Base-by-base conservation (phyloP, 2,797 vertebrate species). In the Buphagus erythrorhynchus region DNA sequence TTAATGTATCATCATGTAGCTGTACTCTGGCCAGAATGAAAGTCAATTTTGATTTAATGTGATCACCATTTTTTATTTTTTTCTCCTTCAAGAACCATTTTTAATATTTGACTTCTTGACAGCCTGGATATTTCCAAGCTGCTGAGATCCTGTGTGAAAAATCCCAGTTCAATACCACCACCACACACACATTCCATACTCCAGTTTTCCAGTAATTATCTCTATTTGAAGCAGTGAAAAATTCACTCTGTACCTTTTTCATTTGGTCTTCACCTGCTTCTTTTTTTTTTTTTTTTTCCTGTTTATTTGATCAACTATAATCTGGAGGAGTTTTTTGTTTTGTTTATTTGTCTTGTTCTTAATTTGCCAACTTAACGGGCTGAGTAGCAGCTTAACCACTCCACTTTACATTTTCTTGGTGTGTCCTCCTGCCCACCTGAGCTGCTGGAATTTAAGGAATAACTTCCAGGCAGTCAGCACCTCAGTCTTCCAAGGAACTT, bases 61-160 rank as follows among this genome's bases (percentile, higher is more conserved):
- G 29, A 75, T 63, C 21, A 35, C 35, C 6, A 19, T 24, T 52
- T 46, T 24, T 33, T 20, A 9, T 22, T 16, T 31, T 8, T 7
- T 2, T 3, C 0, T 4, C 11, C 5, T 4, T 5, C 5, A 12
- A 10, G 13, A 82, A 26, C 26, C 8, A 18, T 10, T 65, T 6
- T 46, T 84, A 66, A 35, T 2, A 31, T 63, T 80, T 43, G 46
- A 55, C 24, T 4, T 21, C 3, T 35, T 74, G 25, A 13, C 11
- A 63, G 4, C 31, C 33, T 25, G 38, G 58, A 5, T 42, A 59
- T 80, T 73, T 86, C 48, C 57, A 73, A 40, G 26, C 25, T 80
- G 26, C 73, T 76, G 61, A 48, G 55, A 33, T 54, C 20, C 21
- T 2, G 7, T 29, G 28, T 54, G 43, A 78, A 81, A 83, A 59